Evolutionary conservation across 2,113 vertebrate species (phyloP), one percentile per base, ranked within the genome.

Genomic region (Microcebus lehilahytsara): DNA sequence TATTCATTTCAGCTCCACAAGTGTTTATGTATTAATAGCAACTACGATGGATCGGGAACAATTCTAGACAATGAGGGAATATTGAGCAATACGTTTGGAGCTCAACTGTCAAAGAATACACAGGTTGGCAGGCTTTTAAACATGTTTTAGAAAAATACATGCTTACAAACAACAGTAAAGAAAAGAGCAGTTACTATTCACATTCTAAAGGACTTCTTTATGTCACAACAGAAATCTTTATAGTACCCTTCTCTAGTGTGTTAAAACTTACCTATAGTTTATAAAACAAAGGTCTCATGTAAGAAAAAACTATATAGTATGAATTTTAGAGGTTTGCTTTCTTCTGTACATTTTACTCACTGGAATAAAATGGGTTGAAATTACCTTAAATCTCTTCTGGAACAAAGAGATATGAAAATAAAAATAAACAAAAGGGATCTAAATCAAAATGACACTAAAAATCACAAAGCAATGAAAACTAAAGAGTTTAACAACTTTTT

Each of bases 221-320:
- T 40, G 27, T 62, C 86, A 77, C 17, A 72, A 51, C 51, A 92
- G 51, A 84, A 90, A 93, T 93, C 49, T 77, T 84, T 66, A 27
- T 10, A 71, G n/a, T 12, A 30, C 5, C 0, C 10, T 79, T 87
- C 22, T n/a, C 30, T 14, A 34, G 2, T 42, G 46, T 79, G n/a
- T 97, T 87, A 90, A 97, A 80, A 77, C 8, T 64, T 93, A 74
- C 9, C 77, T 40, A 7, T 32, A 93, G 40, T 85, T 84, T 37
- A 81, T 71, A 93, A 88, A 85, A 32, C n/a, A 94, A 93, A 92
- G 5, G 10, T 87, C 27, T 84, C 17, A 22, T 19, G 17, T 40
- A 58, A 64, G 78, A 23, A 89, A 46, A 32, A 58, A 53, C 9
- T 25, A 90, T 16, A 1, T 67, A 60, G 5, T 46, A 81, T 80